phyloP scores from a whole-genome alignment of 2,113 vertebrate genomes.

The Tachysurus fulvidraco region DNA sequence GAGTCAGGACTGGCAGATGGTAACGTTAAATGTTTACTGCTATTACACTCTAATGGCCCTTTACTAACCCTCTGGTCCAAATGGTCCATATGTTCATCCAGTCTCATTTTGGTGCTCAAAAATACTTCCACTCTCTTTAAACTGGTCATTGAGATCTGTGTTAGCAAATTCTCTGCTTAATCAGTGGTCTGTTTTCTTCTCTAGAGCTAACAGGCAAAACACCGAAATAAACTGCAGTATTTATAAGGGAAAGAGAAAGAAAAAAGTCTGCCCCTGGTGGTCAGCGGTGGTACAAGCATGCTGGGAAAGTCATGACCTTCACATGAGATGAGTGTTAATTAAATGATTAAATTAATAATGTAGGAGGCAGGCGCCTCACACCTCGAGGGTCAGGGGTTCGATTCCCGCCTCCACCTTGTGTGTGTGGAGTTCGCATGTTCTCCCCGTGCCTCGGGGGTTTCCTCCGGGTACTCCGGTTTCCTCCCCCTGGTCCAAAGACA shows the following conservation, averaged over 20 bases:
- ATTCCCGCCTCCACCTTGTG: too few species aligned
- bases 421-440: too few species aligned
- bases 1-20: slow-evolving; percentile 69
- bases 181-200: not conserved
- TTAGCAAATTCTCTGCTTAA: too few species aligned
- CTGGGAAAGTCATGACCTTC: not conserved
- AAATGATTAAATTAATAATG: not conserved
- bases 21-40: slow-evolving; percentile 69
- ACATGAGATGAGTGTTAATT: not conserved
- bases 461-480: too few species aligned
- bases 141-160: not conserved
- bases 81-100: slow-evolving; percentile 52
- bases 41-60: slow-evolving; percentile 62
- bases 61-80: slow-evolving; percentile 56
- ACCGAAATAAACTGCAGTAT: not conserved
- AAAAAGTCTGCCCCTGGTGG: not conserved
- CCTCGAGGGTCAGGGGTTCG: too few species aligned
- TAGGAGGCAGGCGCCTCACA: too few species aligned
- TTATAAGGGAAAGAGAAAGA: too few species aligned
- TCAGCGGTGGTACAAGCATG: not conserved
- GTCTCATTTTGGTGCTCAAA: slow-evolving; percentile 30
- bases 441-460: too few species aligned
- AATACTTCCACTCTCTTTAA: not conserved
- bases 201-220: not conserved
- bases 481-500: too few species aligned